Evolutionary conservation across 2,113 vertebrate genomes (phyloP), one percentile per base, ranked within the genome.

Genomic region (Rhinogobius similis): DNA sequence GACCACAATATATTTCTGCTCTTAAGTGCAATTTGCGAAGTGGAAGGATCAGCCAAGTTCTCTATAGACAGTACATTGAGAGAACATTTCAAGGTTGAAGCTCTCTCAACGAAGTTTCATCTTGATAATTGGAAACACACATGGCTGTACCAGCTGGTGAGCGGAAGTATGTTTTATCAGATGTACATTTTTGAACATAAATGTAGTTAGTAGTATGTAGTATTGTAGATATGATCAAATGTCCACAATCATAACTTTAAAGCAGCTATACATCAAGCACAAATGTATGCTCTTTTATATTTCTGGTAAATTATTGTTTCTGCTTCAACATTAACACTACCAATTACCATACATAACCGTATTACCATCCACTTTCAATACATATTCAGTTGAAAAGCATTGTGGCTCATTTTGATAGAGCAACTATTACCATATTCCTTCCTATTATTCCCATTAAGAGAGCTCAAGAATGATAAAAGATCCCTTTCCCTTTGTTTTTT

Each of bases 31-130:
- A 16, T 32, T 41, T 61, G 29, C 4, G 18, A 12, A 38, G 29
- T 36, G 29, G 18, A 61, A 10, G 29, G 58, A 38, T 61, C 29
- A 32, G 58, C 16, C 58, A 61, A 61, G 29, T 61, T 61, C 18
- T n/a, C 58, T 38, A 20, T 20, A 5, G 29, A 27, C 29, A 21
- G 20, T 36, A 20, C 58, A n/a, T 20, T 32, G 16, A 8, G 56
- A 27, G 56, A 59, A 27, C 26, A 61, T 61, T 29, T 61, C 27
- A 36, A 36, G 58, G 58, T 61, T 36, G 27, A n/a, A n/a, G 58
- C 27, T 32, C 56, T 14, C 56, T 10, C n/a, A n/a, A n/a, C n/a
- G n/a, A 59, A 29, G 16, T 18, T 29, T 59, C 27, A 18, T 59
- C 56, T 18, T 32, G 27, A 32, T 59, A 20, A 59, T 29, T 59